These are phyloP conservation scores for Anseranas semipalmata DNA, from an alignment of 2,113 vertebrate genomes.

Conservation along the genomic window DNA sequence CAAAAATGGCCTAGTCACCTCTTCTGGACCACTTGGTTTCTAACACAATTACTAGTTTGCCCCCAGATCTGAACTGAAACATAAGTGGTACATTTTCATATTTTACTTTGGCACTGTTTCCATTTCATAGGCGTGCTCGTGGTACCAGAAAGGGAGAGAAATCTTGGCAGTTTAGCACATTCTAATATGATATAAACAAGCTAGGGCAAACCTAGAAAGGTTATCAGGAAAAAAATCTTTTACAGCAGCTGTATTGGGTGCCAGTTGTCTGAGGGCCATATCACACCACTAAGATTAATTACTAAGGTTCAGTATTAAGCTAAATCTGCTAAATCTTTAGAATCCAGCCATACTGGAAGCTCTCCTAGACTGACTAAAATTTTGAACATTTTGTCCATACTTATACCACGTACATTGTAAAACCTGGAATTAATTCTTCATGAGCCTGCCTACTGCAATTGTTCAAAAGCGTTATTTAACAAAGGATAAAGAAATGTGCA, in stretches of 20 bases:
- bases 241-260: background rate
- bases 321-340: background rate
- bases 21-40: background rate
- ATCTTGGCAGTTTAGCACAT: background rate
- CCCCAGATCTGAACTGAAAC: background rate
- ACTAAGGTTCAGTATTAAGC: background rate
- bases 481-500: background rate
- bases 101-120: background rate
- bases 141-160: background rate
- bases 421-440: constrained; percentile 42
- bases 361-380: background rate
- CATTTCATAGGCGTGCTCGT: background rate
- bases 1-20: background rate
- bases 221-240: background rate
- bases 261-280: background rate
- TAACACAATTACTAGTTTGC: background rate
- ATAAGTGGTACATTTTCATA: background rate
- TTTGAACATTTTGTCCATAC: background rate
- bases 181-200: background rate
- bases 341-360: background rate
- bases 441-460: background rate
- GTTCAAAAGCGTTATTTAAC: background rate
- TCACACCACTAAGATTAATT: background rate
- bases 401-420: background rate
- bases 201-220: background rate